Percentiles rank a stretch among this genome's conserved stretches.
phyloP scores from a whole-genome alignment of 2,888 invertebrate species.

The Digitonthophagus gazella region DNA sequence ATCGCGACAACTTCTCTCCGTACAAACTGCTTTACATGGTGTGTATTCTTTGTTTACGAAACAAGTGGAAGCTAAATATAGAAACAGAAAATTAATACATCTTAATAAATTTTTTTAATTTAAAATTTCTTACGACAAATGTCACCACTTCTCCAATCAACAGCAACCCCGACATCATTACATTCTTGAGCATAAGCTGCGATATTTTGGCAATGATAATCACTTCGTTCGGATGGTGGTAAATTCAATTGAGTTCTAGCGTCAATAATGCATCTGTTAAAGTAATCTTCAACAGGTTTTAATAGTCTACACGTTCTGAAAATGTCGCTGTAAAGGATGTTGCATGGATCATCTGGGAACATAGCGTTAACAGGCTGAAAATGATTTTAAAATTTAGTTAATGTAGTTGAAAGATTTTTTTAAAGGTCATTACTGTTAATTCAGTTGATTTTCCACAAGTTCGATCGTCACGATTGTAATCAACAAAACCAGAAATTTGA shows the following conservation, averaged over 20 bases:
- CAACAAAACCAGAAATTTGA: not conserved
- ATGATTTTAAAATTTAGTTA: not conserved
- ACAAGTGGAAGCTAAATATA: not conserved
- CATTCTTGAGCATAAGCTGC: slow-evolving; percentile 8
- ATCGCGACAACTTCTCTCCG: not conserved
- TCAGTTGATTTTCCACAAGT: not conserved
- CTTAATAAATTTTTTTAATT: not conserved
- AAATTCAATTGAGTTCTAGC: not conserved
- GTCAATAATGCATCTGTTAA: not conserved
- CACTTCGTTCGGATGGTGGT: not conserved
- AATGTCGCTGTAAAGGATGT: not conserved
- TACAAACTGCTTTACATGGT: not conserved
- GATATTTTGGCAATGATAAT: not conserved
- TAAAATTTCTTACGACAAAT: slow-evolving; percentile 3
- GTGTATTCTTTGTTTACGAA: not conserved
- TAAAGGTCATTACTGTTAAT: not conserved
- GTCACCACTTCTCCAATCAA: not conserved
- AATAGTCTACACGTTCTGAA: not conserved
- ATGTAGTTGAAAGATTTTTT: too few species aligned
- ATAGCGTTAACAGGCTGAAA: not conserved
- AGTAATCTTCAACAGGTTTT: slow-evolving; percentile 3
- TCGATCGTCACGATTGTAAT: not conserved
- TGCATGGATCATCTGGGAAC: not conserved
- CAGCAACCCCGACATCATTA: slow-evolving; percentile 4
- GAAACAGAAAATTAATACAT: not conserved